Percentiles rank a stretch among this genome's conserved stretches.
These are phyloP conservation scores for Sinosuthora webbiana DNA, from an alignment of 2,113 vertebrate species.

Conservation along the genomic window DNA sequence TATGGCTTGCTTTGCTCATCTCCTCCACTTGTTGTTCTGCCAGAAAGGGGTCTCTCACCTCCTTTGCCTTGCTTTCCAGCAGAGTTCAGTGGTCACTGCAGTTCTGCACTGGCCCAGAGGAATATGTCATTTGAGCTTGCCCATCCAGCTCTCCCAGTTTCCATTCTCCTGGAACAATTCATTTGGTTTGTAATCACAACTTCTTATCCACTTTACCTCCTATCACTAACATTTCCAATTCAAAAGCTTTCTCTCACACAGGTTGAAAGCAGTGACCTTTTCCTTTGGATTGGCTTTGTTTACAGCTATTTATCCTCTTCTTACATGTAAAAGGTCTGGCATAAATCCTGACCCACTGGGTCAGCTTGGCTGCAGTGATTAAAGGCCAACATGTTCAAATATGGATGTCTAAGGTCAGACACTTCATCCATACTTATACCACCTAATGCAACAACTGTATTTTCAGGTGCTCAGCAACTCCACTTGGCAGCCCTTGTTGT, in stretches of 20 bases:
- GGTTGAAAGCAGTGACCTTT: slow-evolving; percentile 25
- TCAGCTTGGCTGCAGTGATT: not conserved
- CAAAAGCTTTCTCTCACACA: not conserved
- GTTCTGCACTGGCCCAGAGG: not conserved
- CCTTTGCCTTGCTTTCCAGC: not conserved
- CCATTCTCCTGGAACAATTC: not conserved
- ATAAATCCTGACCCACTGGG: not conserved
- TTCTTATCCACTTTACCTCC: not conserved
- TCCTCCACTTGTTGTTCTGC: not conserved
- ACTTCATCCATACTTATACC: not conserved
- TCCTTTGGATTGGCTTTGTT: slow-evolving; percentile 1
- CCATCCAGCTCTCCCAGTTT: not conserved
- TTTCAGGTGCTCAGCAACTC: not conserved
- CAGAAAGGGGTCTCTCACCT: not conserved
- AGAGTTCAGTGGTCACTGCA: not conserved
- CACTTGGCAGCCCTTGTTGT: not conserved
- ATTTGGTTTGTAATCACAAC: not conserved
- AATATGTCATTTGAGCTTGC: accelerated
- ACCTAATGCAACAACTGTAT: not conserved
- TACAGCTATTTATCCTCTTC: slow-evolving; percentile 2
- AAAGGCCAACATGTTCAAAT: not conserved
- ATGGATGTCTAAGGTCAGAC: not conserved
- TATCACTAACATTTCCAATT: not conserved
- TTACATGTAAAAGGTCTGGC: not conserved
- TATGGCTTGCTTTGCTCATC: not conserved